Conservation (phyloP, 1,140 invertebrate genomes). For the Mesaphorura yosii region DNA sequence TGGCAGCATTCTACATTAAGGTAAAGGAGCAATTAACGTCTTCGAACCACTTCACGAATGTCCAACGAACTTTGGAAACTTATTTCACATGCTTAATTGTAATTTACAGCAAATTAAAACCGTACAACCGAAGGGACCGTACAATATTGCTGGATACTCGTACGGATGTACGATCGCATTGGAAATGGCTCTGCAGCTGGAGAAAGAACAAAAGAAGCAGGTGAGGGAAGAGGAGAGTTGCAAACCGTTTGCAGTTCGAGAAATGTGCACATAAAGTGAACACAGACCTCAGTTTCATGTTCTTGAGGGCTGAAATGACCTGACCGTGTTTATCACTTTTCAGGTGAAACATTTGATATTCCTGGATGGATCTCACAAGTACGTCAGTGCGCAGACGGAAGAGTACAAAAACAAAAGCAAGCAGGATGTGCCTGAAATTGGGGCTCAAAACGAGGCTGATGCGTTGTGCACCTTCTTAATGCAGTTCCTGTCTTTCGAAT, state of each 20-base stretch:
- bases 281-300: too few relatives aligned
- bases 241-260: too few relatives aligned
- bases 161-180: conserved; percentile 84
- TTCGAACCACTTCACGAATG: conserved; percentile 2
- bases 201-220: conserved; percentile 53
- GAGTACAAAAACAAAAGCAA: conserved; percentile 32
- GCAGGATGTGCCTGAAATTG: not conserved
- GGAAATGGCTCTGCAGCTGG: conserved; percentile 78
- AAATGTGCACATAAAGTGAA: too few relatives aligned
- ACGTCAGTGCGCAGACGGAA: conserved; percentile 55
- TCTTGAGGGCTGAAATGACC: too few relatives aligned
- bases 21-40: conserved; percentile 37
- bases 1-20: conserved; percentile 67
- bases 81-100: conserved; percentile 25
- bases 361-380: conserved; percentile 41
- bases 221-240: too few relatives aligned
- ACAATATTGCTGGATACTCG: conserved; percentile 81
- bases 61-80: too few relatives aligned
- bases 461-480: conserved; percentile 42
- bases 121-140: conserved; percentile 69
- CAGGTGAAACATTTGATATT: conserved; percentile 53
- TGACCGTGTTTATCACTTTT: too few relatives aligned
- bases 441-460: conserved; percentile 33
- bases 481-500: conserved; percentile 42
- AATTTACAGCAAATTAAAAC: too few relatives aligned